These are phyloP conservation scores for Aspidapion aeneum DNA, from an alignment of 2,888 invertebrate species.

Conservation along the genomic window DNA sequence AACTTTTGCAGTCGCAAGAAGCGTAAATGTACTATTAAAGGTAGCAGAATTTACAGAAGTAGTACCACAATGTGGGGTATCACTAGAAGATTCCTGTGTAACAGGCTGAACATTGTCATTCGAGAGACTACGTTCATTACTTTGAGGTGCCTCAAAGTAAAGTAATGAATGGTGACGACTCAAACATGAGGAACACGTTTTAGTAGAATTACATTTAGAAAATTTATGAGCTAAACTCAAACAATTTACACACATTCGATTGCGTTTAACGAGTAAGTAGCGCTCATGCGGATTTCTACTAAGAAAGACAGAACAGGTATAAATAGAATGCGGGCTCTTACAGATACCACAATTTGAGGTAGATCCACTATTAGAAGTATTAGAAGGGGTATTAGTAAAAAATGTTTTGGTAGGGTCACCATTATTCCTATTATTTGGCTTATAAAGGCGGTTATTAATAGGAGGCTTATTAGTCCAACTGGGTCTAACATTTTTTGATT, in stretches of 20 bases:
- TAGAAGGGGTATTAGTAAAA: not conserved
- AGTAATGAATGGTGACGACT: not conserved
- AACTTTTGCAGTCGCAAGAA: constrained; percentile 2
- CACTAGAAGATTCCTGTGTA: not conserved
- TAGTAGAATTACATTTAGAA: constrained; percentile 1
- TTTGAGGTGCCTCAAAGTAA: not conserved
- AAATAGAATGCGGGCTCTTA: not conserved
- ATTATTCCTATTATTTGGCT: too few relatives aligned
- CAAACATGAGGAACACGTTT: not conserved
- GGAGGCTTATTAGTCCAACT: too few relatives aligned
- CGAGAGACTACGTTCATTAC: not conserved
- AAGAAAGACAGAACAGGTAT: not conserved
- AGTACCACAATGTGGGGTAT: not conserved
- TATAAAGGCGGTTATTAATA: too few relatives aligned
- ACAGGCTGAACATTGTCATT: not conserved
- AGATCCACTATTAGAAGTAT: not conserved
- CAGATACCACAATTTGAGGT: not conserved
- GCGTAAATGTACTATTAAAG: not conserved
- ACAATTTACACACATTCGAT: not conserved
- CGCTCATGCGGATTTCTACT: not conserved
- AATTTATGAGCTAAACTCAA: constrained; percentile 2
- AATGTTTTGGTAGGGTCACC: not conserved
- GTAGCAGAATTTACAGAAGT: constrained; percentile 1
- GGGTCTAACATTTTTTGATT: too few relatives aligned
- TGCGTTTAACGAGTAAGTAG: not conserved